phyloP scores from a whole-genome alignment of 2,888 invertebrate genomes.

The Ornithoptera priamus region DNA sequence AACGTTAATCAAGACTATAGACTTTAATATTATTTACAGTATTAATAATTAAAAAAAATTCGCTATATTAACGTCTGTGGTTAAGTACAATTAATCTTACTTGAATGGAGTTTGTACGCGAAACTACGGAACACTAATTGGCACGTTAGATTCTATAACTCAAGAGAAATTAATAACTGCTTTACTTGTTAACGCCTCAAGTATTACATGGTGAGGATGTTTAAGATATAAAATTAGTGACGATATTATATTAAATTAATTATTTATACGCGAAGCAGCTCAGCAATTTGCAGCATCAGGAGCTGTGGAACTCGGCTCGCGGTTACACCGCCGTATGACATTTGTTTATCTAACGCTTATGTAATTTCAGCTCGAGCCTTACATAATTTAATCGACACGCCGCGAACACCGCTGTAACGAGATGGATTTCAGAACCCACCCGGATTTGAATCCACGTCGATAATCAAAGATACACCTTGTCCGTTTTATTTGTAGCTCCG shows the following conservation, averaged over 20 bases:
- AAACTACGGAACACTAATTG: neutral
- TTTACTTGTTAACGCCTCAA: neutral
- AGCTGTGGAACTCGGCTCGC: slow-evolving; percentile 2
- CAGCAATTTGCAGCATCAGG: slow-evolving; percentile 1
- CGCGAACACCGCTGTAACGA: slow-evolving; percentile 40
- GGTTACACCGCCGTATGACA: slow-evolving; percentile 25
- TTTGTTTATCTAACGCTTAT: slow-evolving; percentile 19
- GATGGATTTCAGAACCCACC: slow-evolving; percentile 40
- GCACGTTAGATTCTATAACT: neutral
- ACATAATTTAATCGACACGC: slow-evolving; percentile 44
- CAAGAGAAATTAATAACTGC: neutral
- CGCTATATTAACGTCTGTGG: no score
- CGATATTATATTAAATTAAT: neutral
- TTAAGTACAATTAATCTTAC: neutral
- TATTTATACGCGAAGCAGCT: neutral
- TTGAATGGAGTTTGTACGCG: neutral
- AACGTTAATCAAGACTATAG: no score
- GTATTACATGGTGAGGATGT: neutral
- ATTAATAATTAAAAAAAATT: no score
- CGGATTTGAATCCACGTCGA: slow-evolving; percentile 46
- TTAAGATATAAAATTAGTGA: neutral
- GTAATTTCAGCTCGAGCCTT: slow-evolving; percentile 13
- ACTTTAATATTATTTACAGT: no score
- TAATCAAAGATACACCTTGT: slow-evolving; percentile 50
- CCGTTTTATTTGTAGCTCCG: slow-evolving; percentile 36